Base-by-base conservation (phyloP, 2,797 vertebrate species). In the Acrossocheilus fasciatus region DNA sequence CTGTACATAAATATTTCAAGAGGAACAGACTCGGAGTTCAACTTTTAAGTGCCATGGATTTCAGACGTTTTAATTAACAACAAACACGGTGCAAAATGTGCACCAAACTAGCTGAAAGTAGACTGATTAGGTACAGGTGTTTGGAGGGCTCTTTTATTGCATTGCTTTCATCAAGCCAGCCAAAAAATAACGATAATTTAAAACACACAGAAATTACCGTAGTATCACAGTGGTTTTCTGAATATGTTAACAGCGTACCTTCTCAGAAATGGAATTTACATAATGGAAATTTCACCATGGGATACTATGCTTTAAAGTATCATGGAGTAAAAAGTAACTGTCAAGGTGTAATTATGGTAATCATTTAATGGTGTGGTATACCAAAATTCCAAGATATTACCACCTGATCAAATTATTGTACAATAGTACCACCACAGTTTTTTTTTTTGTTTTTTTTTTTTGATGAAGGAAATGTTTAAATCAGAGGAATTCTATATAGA, bases 31-130 rank as follows among this genome's bases (percentile, higher is more conserved):
- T 70, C 11, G 6, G 11, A 34, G 81, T 70, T 82, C 15, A 82
- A 26, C 66, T 82, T 70, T 26, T 72, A 57, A 72, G 81, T 57
- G 36, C 45, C 34, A 26, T 69, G 80, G 17, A 39, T 39, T 82
- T 82, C 23, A 68, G 64, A 69, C 11, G 15, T 69, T 81, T 69
- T 50, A 81, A 81, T 81, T 39, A 54, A 81, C 62, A 39, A 52
- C 80, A 81, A 81, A 69, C 6, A 2, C 12, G 3, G 2, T 15
- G 18, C 43, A 69, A 69, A 69, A 34, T 66, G 41, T 34, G 78
- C 1, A 47, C 18, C 15, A 66, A 80, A 52, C 62, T 50, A 30
- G 0, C 43, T 69, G 43, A 36, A 39, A 50, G 79, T 36, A 50
- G 45, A 70, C 30, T 68, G 26, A 68, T 23, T 39, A 47, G 17